Conservation (phyloP, 2,797 vertebrate species). For the Sibirionetta formosa region DNA sequence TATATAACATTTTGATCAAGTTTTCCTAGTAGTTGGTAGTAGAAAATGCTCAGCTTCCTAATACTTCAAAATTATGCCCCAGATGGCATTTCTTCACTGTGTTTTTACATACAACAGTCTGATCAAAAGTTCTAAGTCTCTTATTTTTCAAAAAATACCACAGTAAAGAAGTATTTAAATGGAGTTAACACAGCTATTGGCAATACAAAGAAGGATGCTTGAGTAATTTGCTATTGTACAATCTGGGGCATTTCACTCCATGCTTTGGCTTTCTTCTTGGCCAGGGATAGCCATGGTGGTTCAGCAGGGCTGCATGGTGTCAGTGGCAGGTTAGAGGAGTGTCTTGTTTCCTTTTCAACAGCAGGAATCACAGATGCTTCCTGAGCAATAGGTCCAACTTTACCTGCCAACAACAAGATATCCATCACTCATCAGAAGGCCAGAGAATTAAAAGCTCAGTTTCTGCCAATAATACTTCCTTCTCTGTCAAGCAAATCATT, state of each 20-base stretch:
- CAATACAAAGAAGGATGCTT: slow-evolving; percentile 32
- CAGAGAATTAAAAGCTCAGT: background rate
- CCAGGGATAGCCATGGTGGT: slow-evolving; percentile 93
- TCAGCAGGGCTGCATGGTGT: slow-evolving; percentile 81
- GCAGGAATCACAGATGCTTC: slow-evolving; percentile 71
- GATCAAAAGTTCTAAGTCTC: slow-evolving; percentile 57
- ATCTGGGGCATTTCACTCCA: slow-evolving; percentile 94
- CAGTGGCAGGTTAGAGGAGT: slow-evolving; percentile 68
- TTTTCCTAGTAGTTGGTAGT: slow-evolving; percentile 9
- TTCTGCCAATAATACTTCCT: background rate
- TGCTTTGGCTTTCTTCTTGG: slow-evolving; percentile 96
- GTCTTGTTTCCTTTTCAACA: slow-evolving; percentile 77
- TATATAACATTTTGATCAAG: background rate
- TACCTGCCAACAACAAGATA: slow-evolving; percentile 67
- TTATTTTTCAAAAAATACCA: slow-evolving; percentile 51
- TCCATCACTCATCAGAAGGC: slow-evolving; percentile 24
- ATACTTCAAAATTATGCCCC: slow-evolving; percentile 26
- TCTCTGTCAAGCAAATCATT: background rate
- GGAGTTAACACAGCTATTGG: slow-evolving; percentile 51
- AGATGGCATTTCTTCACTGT: slow-evolving; percentile 18
- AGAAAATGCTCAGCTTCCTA: slow-evolving; percentile 42
- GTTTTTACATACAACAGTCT: slow-evolving; percentile 32
- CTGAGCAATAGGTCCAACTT: slow-evolving; percentile 70
- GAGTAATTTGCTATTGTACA: slow-evolving; percentile 82
- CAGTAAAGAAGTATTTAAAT: slow-evolving; percentile 53